Evolutionary conservation across 2,888 invertebrate species (phyloP).

Genomic region (Pherbina coryleti): DNA sequence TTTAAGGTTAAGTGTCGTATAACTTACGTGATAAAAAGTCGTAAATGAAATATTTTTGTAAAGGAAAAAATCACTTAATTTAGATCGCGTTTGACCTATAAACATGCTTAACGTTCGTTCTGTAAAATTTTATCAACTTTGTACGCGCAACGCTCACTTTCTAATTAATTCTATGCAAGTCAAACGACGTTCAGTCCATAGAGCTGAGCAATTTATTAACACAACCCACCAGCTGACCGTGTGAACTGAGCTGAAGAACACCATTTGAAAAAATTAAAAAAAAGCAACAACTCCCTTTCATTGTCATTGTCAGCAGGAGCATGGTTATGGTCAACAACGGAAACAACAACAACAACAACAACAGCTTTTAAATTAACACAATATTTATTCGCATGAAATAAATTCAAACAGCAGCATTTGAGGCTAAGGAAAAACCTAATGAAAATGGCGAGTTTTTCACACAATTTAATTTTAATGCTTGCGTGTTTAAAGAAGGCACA

Average conservation of each 20-base stretch:
- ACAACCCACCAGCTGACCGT: constrained; percentile 1
- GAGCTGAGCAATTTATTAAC: no score
- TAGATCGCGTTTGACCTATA: not conserved
- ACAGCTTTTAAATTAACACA: not conserved
- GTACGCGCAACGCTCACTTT: no score
- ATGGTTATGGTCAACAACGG: not conserved
- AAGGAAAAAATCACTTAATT: no score
- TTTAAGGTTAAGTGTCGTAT: no score
- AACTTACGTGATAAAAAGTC: no score
- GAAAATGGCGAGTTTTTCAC: constrained; percentile 3
- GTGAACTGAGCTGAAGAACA: not conserved
- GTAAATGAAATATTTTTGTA: no score
- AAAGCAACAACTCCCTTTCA: constrained; percentile 11
- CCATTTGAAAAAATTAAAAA: not conserved
- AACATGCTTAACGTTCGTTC: not conserved
- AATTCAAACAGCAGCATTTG: not conserved
- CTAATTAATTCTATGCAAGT: not conserved
- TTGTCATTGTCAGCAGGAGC: not conserved
- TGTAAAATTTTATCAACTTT: not conserved
- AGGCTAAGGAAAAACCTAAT: not conserved
- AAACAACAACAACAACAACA: no score
- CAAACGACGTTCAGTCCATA: not conserved
- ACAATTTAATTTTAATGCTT: constrained; percentile 17
- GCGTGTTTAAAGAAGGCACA: not conserved
- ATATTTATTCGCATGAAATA: not conserved